Evolutionary conservation across 2,113 vertebrate species (phyloP).

Genomic region (Chaetorhynchus papuensis): DNA sequence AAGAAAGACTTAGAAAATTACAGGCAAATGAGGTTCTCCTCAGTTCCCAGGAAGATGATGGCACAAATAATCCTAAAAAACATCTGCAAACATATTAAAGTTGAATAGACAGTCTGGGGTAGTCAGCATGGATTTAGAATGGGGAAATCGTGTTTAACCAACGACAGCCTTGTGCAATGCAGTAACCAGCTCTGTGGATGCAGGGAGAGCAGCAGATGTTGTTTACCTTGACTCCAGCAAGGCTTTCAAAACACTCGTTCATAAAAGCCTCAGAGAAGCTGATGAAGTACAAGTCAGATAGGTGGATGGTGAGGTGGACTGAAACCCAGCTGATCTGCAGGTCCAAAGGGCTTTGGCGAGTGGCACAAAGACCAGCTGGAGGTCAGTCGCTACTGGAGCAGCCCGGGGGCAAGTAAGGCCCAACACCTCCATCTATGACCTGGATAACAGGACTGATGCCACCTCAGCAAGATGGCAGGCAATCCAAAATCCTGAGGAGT

Average conservation of each 20-base stretch:
- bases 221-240: conserved; percentile 31
- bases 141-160: not conserved
- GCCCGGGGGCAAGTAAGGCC: not conserved
- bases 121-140: not conserved
- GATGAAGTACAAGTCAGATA: not conserved
- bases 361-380: not conserved
- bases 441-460: not conserved
- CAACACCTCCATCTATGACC: not conserved
- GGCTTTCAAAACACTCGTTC: conserved; percentile 1
- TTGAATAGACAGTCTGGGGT: not conserved
- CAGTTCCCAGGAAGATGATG: not conserved
- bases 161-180: not conserved
- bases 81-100: not conserved
- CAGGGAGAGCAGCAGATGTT: conserved; percentile 21
- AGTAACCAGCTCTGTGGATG: not conserved
- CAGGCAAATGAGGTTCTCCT: not conserved
- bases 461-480: not conserved
- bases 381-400: not conserved
- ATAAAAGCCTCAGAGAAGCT: conserved; percentile 11
- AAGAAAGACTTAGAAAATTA: not conserved
- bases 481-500: not conserved
- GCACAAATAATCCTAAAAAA: not conserved
- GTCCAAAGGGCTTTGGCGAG: not conserved
- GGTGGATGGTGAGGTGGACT: not conserved
- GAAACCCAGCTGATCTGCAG: not conserved